Base-by-base conservation (phyloP, 2,797 vertebrate genomes). In the Scomberomorus guttatus region DNA sequence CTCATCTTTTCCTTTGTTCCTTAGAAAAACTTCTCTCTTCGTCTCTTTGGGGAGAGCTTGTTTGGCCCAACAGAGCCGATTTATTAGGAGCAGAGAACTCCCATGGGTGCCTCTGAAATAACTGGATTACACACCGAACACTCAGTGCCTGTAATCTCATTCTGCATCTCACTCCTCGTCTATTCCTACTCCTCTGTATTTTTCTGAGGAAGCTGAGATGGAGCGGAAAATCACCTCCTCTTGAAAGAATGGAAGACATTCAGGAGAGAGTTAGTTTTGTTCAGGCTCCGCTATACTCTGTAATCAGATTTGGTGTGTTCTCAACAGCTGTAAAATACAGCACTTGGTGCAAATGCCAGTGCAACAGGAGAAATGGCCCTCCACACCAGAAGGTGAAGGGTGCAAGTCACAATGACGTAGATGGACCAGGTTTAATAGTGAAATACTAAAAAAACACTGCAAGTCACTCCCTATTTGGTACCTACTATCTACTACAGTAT, bases 141-240 rank as follows among this genome's bases (percentile, higher is more conserved):
- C 88, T 90, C 79, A 79, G 89, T 74, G 83, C 81, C 77, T 64
- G 73, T 92, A 93, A 94, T 94, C 87, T 86, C 70, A 91, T 93
- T 92, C 77, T 42, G 48, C 67, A 66, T 70, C 87, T 83, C 68
- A 70, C 80, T 88, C 79, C 55, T 64, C 74, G 29, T 85, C 92
- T 89, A 89, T 81, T 90, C 72, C 86, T 66, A 25, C 77, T 65
- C 66, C 68, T 73, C 61, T 22, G 6, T 57, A 3, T 60, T 61
- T 78, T 67, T 22, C 24, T 4, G 32, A 44, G 58, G 57, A 62
- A 80, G 65, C 20, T 3, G 22, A 75, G 52, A 48, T 39, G 71
- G 25, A 77, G 66, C 4, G 17, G 66, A 71, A 65, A 84, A 71
- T 84, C 71, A 3, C 44, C 18, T 55, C 34, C 27, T 65, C 46